phyloP scores from a whole-genome alignment of 2,797 vertebrate species.

The Tenualosa ilisha region DNA sequence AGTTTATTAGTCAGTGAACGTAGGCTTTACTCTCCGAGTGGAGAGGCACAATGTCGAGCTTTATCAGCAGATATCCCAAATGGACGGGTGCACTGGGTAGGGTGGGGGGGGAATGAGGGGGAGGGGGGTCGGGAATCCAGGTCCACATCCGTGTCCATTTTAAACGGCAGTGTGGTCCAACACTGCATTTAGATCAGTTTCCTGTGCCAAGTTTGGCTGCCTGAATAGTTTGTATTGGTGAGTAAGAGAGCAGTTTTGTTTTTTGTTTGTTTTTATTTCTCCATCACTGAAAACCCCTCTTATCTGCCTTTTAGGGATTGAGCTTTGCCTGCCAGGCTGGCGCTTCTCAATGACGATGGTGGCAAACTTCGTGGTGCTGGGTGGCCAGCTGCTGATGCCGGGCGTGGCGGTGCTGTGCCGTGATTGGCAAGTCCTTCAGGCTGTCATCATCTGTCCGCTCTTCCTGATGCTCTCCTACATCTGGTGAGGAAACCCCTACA shows the following conservation, averaged over 20 bases:
- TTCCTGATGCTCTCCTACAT: conserved; percentile 92
- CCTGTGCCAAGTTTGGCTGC: not conserved
- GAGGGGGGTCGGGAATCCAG: not conserved
- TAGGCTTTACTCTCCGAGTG: conserved; percentile 15
- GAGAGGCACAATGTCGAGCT: conserved; percentile 7
- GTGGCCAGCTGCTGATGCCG: conserved; percentile 92
- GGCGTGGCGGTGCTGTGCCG: conserved; percentile 88
- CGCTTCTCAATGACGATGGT: conserved; percentile 98
- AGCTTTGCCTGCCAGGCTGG: conserved; percentile 89
- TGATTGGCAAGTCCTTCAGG: conserved; percentile 96
- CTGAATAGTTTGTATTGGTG: not conserved
- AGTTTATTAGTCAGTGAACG: conserved; percentile 21
- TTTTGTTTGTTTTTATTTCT: not conserved
- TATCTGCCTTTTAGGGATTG: conserved; percentile 79
- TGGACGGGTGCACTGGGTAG: not conserved
- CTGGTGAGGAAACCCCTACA: conserved; percentile 78
- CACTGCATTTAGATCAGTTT: not conserved
- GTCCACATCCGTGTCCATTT: not conserved
- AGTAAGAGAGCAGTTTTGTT: too few relatives aligned
- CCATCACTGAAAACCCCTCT: not conserved
- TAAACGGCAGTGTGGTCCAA: not conserved
- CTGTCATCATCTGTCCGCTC: conserved; percentile 91
- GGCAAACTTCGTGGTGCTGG: conserved; percentile 90
- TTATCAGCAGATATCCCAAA: conserved; percentile 1
- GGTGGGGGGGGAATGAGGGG: too few relatives aligned